These are phyloP conservation scores for Lepidotrigona ventralis DNA, from an alignment of 1,140 invertebrate species.

Conservation along the genomic window DNA sequence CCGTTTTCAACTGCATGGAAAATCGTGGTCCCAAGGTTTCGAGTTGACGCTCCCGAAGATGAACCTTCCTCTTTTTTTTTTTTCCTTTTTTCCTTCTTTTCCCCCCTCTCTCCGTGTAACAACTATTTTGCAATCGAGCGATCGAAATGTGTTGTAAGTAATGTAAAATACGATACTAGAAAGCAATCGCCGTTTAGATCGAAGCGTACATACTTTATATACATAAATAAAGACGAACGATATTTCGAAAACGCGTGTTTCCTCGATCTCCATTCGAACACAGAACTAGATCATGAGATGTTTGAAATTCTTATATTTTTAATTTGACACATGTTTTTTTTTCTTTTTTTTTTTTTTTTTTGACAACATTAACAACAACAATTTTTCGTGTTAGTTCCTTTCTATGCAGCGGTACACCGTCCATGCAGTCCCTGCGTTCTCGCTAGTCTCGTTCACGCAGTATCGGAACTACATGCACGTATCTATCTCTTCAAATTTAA, in stretches of 20 bases:
- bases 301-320: constrained; percentile 77
- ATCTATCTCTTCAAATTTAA: constrained; percentile 12
- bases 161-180: constrained; percentile 70
- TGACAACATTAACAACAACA: constrained; percentile 75
- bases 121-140: constrained; percentile 15
- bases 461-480: constrained; percentile 16
- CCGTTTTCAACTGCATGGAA: constrained; percentile 11
- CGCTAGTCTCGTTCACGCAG: constrained; percentile 33
- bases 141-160: constrained; percentile 70
- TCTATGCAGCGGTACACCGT: constrained; percentile 37
- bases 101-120: not conserved
- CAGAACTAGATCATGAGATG: constrained; percentile 54
- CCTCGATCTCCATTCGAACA: not conserved
- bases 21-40: constrained; percentile 4
- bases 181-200: constrained; percentile 12
- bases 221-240: constrained; percentile 47
- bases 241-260: constrained; percentile 17
- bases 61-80: not conserved
- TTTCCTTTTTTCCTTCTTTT: no score
- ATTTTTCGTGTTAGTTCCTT: constrained; percentile 66
- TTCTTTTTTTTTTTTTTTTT: constrained; percentile 8
- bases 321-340: constrained; percentile 75
- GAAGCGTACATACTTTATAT: constrained; percentile 51
- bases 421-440: constrained; percentile 47
- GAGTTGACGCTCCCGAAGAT: constrained; percentile 4